Evolutionary conservation across 2,113 vertebrate genomes (phyloP).

Genomic region (Arizona elegans): DNA sequence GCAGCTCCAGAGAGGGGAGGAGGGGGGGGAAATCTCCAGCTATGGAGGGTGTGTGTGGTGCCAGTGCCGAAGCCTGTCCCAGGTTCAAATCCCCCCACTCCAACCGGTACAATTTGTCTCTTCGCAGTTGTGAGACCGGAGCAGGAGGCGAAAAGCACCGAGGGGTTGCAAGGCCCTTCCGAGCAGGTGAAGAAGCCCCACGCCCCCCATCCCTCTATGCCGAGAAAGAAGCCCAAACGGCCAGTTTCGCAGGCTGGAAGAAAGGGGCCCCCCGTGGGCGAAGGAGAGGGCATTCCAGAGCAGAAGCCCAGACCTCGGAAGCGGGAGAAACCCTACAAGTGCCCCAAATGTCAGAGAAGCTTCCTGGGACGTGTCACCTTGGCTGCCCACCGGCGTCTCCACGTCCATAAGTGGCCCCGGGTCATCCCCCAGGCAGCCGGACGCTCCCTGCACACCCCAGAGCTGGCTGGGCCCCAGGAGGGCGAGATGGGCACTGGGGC

Average conservation of each 20-base stretch:
- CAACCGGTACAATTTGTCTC: background rate
- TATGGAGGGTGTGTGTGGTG: too few species aligned
- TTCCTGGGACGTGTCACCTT: background rate
- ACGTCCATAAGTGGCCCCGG: slow-evolving; percentile 1
- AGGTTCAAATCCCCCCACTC: background rate
- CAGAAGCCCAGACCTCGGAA: background rate
- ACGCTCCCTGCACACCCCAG: slow-evolving; percentile 15
- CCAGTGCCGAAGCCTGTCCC: background rate
- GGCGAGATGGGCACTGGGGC: slow-evolving; percentile 11
- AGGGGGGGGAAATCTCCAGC: background rate
- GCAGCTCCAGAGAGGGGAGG: background rate
- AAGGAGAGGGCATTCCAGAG: background rate
- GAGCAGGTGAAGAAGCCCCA: background rate
- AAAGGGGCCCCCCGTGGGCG: background rate
- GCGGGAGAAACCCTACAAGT: slow-evolving; percentile 6
- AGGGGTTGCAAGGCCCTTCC: background rate
- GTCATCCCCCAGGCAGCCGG: background rate
- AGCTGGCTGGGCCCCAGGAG: slow-evolving; percentile 13
- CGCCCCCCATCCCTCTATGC: background rate
- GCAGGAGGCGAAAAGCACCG: background rate
- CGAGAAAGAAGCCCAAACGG: background rate
- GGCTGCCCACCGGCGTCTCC: slow-evolving; percentile 21
- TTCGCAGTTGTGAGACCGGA: background rate
- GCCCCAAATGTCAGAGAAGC: slow-evolving; percentile 11
- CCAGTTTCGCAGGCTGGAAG: background rate